Base-by-base conservation (phyloP, 2,113 vertebrate species). In the Morone saxatilis region DNA sequence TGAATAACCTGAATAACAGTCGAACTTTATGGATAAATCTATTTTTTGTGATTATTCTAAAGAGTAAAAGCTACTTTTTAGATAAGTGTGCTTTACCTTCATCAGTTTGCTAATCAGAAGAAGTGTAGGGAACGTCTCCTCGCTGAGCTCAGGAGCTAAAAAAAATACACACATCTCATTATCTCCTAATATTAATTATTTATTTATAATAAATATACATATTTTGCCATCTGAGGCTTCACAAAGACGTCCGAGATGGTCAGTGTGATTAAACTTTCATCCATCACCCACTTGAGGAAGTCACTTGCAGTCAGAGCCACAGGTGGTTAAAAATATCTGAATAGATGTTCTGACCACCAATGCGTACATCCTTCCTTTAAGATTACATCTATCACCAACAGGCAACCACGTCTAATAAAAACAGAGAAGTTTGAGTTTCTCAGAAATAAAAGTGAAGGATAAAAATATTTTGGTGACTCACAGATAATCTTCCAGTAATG, bases 21-120 rank as follows among this genome's bases (percentile, higher is more conserved):
- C 36, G 43, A 14, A 60, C 3, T 48, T 54, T n/a, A 20, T 11
- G 5, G 13, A 57, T 45, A 47, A 48, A 63, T 14, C 2, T 38
- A 45, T 10, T 43, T 5, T 7, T 47, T 61, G 36, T 41, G 17
- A 65, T 60, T 57, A 36, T 72, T 59, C 20, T 66, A 56, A 6
- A 51, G 5, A 50, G 57, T 41, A 63, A 31, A n/a, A 41, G 13
- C 13, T 25, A 1, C 5, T 56, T 13, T 76, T 61, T 51, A 41
- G 17, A 57, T 51, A 0, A 31, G 36, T 2, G 73, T 57, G 31
- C 54, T 74, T 93, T 95, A 99, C 98, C 97, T 99, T 98, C 97
- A 99, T 97, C 31, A 99, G 89, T 87, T 98, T 99, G 86, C 96
- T 96, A 60, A 99, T 98, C 59, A 99, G 69, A 22, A 99, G 96